Evolutionary conservation across 2,113 vertebrate genomes (phyloP).

Genomic region (Perca schrenkii): DNA sequence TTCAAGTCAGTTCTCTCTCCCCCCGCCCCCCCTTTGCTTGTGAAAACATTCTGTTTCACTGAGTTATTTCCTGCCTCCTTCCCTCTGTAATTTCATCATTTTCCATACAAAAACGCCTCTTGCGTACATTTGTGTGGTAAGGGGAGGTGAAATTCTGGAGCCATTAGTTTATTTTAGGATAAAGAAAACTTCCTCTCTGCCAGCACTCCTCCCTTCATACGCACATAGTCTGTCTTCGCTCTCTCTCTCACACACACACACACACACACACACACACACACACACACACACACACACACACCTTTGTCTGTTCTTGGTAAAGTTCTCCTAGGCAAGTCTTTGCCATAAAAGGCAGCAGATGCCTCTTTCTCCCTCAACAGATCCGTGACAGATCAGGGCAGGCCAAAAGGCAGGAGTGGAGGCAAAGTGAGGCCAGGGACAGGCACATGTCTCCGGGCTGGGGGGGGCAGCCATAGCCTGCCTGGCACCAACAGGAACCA

Average conservation of each 20-base stretch:
- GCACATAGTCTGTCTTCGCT: conserved; percentile 37
- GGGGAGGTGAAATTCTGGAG: conserved; percentile 67
- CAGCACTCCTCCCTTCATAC: conserved; percentile 65
- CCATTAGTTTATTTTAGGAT: conserved; percentile 74
- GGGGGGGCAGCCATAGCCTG: conserved; percentile 29
- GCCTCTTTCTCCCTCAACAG: conserved; percentile 57
- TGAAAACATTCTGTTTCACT: conserved; percentile 68
- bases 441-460: conserved; percentile 32
- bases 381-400: conserved; percentile 62
- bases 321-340: conserved; percentile 63
- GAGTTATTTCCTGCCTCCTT: conserved; percentile 71
- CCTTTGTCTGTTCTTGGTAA: conserved; percentile 68
- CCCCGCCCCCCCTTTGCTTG: conserved; percentile 40
- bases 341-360: conserved; percentile 81
- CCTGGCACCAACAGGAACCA: conserved; percentile 57
- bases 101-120: conserved; percentile 61
- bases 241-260: conserved; percentile 27
- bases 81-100: conserved; percentile 66
- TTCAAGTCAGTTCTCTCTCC: conserved; percentile 34
- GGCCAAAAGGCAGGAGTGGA: conserved; percentile 51
- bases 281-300: no score
- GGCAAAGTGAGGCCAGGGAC: conserved; percentile 46
- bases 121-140: conserved; percentile 58
- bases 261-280: not conserved
- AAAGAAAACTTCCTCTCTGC: conserved; percentile 71